A percentile compares a stretch with the other conserved stretches of the same genome.
Conservation (phyloP, 2,888 invertebrate genomes). For the Papilio gigon region DNA sequence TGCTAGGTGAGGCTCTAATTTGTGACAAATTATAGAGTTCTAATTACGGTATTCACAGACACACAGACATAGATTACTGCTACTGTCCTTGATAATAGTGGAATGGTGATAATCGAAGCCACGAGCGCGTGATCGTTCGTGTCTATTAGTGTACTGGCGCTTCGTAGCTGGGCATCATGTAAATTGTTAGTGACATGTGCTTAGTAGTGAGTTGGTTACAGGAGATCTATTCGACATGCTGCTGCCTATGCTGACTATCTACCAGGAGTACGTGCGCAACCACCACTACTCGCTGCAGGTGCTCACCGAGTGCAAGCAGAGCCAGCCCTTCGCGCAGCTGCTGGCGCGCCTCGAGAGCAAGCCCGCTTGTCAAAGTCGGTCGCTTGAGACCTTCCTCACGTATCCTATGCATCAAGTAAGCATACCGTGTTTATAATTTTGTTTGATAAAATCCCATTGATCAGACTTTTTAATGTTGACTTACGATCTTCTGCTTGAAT, state of each 20-base stretch:
- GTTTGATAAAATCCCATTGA: background rate
- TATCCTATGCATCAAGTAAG: constrained; percentile 96
- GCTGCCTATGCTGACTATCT: constrained; percentile 96
- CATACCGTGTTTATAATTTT: background rate
- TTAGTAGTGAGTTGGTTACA: constrained; percentile 71
- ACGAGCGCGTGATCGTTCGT: too few relatives aligned
- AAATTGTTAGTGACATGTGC: constrained; percentile 7
- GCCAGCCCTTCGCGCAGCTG: constrained; percentile 88
- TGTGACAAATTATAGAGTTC: background rate
- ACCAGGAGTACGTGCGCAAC: constrained; percentile 96
- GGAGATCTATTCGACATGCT: constrained; percentile 97
- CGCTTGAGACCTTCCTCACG: constrained; percentile 93
- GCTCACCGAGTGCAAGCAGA: constrained; percentile 95
- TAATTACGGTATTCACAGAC: too few relatives aligned
- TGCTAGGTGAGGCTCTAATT: constrained; percentile 84
- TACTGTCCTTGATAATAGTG: too few relatives aligned
- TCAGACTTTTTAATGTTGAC: background rate
- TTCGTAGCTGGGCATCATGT: too few relatives aligned
- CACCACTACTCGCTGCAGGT: constrained; percentile 97
- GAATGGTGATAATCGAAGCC: too few relatives aligned
- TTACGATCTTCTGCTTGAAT: background rate
- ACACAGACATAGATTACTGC: too few relatives aligned
- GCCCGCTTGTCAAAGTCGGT: constrained; percentile 91
- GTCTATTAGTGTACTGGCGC: too few relatives aligned
- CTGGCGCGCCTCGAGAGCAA: constrained; percentile 92